Evolutionary conservation across 2,113 vertebrate genomes (phyloP), one percentile per base, ranked within the genome.

Genomic region (Columba janthina): DNA sequence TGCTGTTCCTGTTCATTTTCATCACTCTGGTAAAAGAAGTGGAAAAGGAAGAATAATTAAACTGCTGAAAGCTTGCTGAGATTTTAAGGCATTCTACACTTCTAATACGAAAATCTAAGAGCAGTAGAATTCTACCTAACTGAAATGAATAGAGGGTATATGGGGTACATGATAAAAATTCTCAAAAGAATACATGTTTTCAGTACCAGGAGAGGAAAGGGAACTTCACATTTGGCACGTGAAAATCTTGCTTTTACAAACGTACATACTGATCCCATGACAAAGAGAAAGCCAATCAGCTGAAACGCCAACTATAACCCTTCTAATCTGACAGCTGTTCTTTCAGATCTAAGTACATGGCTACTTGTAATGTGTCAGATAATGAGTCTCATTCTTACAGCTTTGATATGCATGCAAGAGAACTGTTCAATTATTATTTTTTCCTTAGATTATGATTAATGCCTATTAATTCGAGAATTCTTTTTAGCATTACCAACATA

Each of bases 1-100:
- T 98, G 98, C n/a, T 98, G 99, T 21, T 99, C 99, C 44, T 98
- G 99, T 54, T 99, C 99, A 88, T 99, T 99, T 98, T 99, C 99
- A 96, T 99, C 99, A 87, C 99, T 99, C 99, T 99, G 94, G 71
- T 94, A 67, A 78, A 96, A 94, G 32, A 83, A 36, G 50, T 32
- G 24, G 20, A 15, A 95, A 28, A 66, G 2, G 31, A 82, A 74
- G 83, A 88, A 40, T 40, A 82, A 79, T 44, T 56, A 50, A 81
- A n/a, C 10, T 67, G 8, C 12, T 69, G 51, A 83, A 90, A 71
- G 38, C 6, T 42, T 67, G 53, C 3, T 36, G 34, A 85, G 14
- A 79, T 76, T 80, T 75, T 77, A 64, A 71, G 20, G 26, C 11
- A 64, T 86, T 88, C 29, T 22, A 34, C 7, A 73, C 9, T 84